Base-by-base conservation (phyloP, 2,888 invertebrate species). In the Clanis bilineata region DNA sequence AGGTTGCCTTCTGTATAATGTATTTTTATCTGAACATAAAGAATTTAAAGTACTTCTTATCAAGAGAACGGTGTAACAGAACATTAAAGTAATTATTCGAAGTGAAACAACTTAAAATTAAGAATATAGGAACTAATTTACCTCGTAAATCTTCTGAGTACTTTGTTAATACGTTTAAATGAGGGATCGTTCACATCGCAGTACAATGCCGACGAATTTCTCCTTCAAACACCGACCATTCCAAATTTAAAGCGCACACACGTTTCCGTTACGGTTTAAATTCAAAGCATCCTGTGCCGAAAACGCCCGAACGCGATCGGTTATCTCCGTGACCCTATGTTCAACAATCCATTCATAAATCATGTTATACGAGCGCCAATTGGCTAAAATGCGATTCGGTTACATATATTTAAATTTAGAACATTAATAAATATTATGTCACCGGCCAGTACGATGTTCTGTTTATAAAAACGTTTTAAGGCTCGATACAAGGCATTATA, bases 221-320 rank as follows among this genome's bases (percentile, higher is more conserved):
- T 15, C 58, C 47, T 47, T 58, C 51, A 51, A 58, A 32, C 41
- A 56, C 32, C 59, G 45, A 21, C 39, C 60, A 60, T 51, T 60
- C 28, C 57, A 47, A 28, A 60, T 57, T 39, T 57, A 56, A 45
- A 47, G 21, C 25, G 41, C 56, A 41, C 28, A 55, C 28, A 59
- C 58, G 43, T 59, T 61, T 67, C 66, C 66, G 66, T 61, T 60
- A 36, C 45, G 61, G 44, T 59, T 59, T 59, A 56, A 59, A 64
- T 39, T 57, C 58, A 59, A 59, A 61, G 63, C 65, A 66, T 64
- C 64, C 64, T 62, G 64, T 43, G 28, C 58, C 32, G 21, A 60
- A 60, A 64, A 65, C 63, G 61, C 22, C 21, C 36, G 22, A 32
- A 18, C 23, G 15, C 22, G 51, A 18, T 38, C 28, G 39, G 23